Evolutionary conservation across 2,113 vertebrate species (phyloP).

Genomic region (Semicossyphus pulcher): DNA sequence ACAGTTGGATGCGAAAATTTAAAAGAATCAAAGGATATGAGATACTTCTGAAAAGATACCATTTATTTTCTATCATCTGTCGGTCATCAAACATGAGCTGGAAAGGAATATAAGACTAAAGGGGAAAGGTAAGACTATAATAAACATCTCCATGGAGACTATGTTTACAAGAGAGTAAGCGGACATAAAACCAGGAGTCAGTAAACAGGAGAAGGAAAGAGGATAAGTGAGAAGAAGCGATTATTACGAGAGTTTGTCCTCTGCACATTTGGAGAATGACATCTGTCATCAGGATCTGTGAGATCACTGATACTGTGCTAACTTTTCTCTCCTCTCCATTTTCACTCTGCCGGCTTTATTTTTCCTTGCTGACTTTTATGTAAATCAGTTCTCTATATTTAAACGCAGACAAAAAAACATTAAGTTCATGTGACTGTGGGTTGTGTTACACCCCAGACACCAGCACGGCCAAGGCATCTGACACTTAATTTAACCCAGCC

Average conservation of each 20-base stretch:
- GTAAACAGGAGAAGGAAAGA: slow-evolving; percentile 10
- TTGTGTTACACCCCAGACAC: slow-evolving; percentile 51
- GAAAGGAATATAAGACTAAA: slow-evolving; percentile 11
- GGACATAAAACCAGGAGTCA: slow-evolving; percentile 13
- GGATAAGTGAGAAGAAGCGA: slow-evolving; percentile 29
- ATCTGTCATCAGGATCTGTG: slow-evolving; percentile 32
- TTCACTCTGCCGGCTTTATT: slow-evolving; percentile 47
- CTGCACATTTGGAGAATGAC: slow-evolving; percentile 49
- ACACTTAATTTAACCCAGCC: slow-evolving; percentile 39
- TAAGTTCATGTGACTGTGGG: slow-evolving; percentile 53
- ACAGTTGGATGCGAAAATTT: background rate
- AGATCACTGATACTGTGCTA: slow-evolving; percentile 65
- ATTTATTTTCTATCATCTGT: background rate
- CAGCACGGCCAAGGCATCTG: slow-evolving; percentile 6
- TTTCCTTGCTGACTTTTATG: slow-evolving; percentile 49
- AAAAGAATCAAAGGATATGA: background rate
- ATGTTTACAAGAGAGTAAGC: slow-evolving; percentile 27
- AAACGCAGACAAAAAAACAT: slow-evolving; percentile 54
- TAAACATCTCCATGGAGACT: slow-evolving; percentile 48
- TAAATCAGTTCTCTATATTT: slow-evolving; percentile 74
- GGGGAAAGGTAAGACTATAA: background rate
- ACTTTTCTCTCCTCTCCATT: slow-evolving; percentile 52
- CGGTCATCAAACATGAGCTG: background rate
- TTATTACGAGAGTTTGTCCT: slow-evolving; percentile 38
- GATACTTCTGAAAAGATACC: background rate